Percentiles rank a stretch among this genome's conserved stretches.
phyloP scores from a whole-genome alignment of 2,888 invertebrate species.

The Megamerina dolium region DNA sequence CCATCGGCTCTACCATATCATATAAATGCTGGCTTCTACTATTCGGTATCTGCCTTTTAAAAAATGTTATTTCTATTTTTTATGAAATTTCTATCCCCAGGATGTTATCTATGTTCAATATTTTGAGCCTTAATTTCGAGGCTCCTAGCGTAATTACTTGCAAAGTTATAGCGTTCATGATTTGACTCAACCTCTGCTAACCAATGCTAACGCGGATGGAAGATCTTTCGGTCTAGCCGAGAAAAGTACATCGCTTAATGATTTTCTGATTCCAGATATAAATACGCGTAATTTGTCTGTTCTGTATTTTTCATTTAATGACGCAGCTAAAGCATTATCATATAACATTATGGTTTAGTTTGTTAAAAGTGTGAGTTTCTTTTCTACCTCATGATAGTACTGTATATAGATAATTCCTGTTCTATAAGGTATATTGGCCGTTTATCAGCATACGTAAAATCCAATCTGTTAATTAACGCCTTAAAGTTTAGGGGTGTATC shows the following conservation, averaged over 20 bases:
- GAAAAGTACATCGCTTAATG: constrained; percentile 15
- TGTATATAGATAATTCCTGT: constrained; percentile 17
- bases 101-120: neutral
- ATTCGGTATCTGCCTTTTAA: neutral
- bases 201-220: constrained; percentile 1
- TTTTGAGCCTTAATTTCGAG: no score
- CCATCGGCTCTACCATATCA: neutral
- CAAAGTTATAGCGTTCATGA: constrained; percentile 14
- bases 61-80: neutral
- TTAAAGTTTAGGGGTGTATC: constrained; percentile 18
- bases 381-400: no score
- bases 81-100: neutral
- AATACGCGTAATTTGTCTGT: constrained; percentile 10
- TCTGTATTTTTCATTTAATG: neutral
- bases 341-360: no score
- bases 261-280: constrained; percentile 15
- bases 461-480: constrained; percentile 14
- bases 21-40: neutral
- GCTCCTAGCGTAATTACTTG: constrained; percentile 1
- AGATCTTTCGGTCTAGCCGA: constrained; percentile 10
- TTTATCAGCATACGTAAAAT: constrained; percentile 15
- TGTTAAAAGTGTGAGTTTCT: no score
- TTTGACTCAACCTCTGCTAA: constrained; percentile 8
- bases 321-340: no score
- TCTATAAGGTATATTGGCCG: constrained; percentile 16